Percentiles rank a stretch among this genome's conserved stretches.
Evolutionary conservation across 1,140 invertebrate species (phyloP).

Genomic region (Latrodectus geometricus): DNA sequence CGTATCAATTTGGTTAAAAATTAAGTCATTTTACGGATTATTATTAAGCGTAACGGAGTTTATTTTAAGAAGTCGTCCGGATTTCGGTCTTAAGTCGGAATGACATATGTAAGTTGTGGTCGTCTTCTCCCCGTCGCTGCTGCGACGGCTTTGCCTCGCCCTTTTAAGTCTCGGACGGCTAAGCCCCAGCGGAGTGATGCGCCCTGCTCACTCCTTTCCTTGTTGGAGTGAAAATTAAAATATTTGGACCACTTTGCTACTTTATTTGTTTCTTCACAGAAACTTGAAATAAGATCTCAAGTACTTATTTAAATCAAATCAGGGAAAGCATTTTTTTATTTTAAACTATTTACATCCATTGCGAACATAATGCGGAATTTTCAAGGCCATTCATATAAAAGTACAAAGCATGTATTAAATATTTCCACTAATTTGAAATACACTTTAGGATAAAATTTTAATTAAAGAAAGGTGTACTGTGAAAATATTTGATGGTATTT

Average conservation of each 20-base stretch:
- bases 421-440: too few species aligned
- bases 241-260: neutral
- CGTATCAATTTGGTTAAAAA: slow-evolving; percentile 57
- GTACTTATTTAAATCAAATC: too few species aligned
- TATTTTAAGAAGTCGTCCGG: slow-evolving; percentile 46
- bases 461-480: too few species aligned
- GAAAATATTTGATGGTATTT: too few species aligned
- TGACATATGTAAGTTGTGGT: slow-evolving; percentile 44
- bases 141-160: slow-evolving; percentile 3
- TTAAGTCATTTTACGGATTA: slow-evolving; percentile 53
- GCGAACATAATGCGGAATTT: too few species aligned
- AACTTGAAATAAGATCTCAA: too few species aligned
- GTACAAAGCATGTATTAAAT: too few species aligned
- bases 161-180: slow-evolving; percentile 20
- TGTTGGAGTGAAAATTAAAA: neutral
- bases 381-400: too few species aligned
- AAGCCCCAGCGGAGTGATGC: slow-evolving; percentile 1
- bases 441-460: too few species aligned
- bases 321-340: too few species aligned
- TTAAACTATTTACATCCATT: too few species aligned
- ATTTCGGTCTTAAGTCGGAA: slow-evolving; percentile 1
- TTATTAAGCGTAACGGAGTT: slow-evolving; percentile 11
- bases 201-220: neutral
- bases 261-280: too few species aligned
- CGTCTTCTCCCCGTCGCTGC: neutral